Conservation (phyloP, 1,140 invertebrate species). For the Idris sp. region DNA sequence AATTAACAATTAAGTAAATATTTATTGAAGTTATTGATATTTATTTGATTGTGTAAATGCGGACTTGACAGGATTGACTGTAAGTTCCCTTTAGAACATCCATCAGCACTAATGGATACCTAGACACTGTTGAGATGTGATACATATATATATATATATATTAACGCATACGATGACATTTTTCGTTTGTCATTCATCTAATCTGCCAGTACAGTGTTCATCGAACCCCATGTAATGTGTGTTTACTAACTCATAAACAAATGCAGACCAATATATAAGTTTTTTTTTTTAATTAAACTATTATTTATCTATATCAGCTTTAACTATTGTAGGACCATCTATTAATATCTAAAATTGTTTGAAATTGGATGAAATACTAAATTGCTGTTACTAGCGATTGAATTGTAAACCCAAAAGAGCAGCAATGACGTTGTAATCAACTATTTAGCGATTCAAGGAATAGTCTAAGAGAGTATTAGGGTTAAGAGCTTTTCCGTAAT, state of each 20-base stretch:
- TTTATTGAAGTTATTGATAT: slow-evolving; percentile 55
- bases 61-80: slow-evolving; percentile 34
- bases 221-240: slow-evolving; percentile 27
- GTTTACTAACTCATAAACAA: slow-evolving; percentile 42
- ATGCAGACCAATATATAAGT: slow-evolving; percentile 34
- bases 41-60: slow-evolving; percentile 50
- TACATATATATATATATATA: too few species aligned
- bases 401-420: slow-evolving; percentile 18
- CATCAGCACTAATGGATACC: slow-evolving; percentile 60
- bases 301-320: slow-evolving; percentile 9
- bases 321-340: too few species aligned
- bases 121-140: slow-evolving; percentile 60
- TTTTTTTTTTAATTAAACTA: slow-evolving; percentile 25
- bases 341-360: too few species aligned
- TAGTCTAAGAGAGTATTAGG: slow-evolving; percentile 36
- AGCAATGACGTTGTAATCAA: slow-evolving; percentile 37
- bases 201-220: slow-evolving; percentile 46
- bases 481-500: slow-evolving; percentile 50
- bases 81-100: slow-evolving; percentile 52
- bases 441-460: slow-evolving; percentile 46
- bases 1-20: slow-evolving; percentile 25
- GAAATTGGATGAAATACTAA: too few species aligned
- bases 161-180: slow-evolving; percentile 44
- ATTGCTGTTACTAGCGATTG: slow-evolving; percentile 8
- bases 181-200: slow-evolving; percentile 58